These are phyloP conservation scores for Zeugodacus cucurbitae DNA, from an alignment of 1,140 invertebrate genomes.

Conservation along the genomic window DNA sequence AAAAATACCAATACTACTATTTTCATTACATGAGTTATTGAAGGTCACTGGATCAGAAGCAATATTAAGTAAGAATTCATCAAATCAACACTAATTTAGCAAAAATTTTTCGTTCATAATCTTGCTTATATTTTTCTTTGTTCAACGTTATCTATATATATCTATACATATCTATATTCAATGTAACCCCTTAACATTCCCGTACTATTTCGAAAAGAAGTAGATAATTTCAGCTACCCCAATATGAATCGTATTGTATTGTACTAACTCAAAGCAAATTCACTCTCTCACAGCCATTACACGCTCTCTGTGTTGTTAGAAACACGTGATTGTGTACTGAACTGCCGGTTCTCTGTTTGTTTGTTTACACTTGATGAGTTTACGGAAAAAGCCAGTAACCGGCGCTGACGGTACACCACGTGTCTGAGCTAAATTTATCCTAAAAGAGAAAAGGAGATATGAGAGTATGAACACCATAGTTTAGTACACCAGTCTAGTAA, in stretches of 20 bases:
- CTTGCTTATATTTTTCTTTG: too few relatives aligned
- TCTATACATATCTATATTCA: too few relatives aligned
- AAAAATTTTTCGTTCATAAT: too few relatives aligned
- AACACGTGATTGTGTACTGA: neutral
- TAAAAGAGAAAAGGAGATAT: neutral
- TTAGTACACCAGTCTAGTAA: neutral
- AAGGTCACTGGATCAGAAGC: too few relatives aligned
- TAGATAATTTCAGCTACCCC: too few relatives aligned
- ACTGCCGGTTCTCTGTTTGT: neutral
- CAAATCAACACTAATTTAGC: neutral
- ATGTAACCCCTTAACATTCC: too few relatives aligned
- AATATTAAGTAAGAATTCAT: neutral
- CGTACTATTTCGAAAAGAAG: too few relatives aligned
- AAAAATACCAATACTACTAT: too few relatives aligned
- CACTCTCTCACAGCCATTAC: neutral
- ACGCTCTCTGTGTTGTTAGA: neutral
- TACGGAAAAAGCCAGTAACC: neutral
- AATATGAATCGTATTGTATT: too few relatives aligned
- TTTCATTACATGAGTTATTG: too few relatives aligned
- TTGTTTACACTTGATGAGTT: neutral
- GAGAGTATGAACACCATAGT: neutral
- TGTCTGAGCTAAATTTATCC: neutral
- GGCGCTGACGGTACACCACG: neutral
- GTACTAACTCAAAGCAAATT: neutral
- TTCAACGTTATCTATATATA: too few relatives aligned